phyloP scores from a whole-genome alignment of 2,113 vertebrate genomes.

The Mastomys natalensis region DNA sequence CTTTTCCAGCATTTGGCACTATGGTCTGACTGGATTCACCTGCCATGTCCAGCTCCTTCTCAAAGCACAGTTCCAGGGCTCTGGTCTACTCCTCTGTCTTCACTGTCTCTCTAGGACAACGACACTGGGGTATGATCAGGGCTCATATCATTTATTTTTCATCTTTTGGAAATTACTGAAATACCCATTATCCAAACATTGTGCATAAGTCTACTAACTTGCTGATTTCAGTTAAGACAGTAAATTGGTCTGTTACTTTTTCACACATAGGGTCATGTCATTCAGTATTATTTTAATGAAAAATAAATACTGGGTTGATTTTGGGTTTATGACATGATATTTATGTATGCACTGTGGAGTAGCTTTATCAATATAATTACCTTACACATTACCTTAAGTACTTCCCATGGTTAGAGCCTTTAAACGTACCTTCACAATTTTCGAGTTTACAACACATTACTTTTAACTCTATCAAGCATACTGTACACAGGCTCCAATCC shows the following conservation, averaged over 20 bases:
- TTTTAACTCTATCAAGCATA: not conserved
- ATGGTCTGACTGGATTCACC: not conserved
- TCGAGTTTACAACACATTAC: not conserved
- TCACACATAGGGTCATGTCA: not conserved
- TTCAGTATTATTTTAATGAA: not conserved
- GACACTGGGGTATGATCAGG: not conserved
- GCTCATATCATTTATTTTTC: not conserved
- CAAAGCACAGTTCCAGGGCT: not conserved
- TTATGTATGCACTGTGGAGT: not conserved
- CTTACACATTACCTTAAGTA: not conserved
- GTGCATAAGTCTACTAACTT: not conserved
- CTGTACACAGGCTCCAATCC: too few relatives aligned
- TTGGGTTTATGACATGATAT: not conserved
- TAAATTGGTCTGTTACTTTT: not conserved
- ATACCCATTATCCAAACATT: not conserved
- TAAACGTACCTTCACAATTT: not conserved
- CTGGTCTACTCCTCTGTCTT: not conserved
- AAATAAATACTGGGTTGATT: not conserved
- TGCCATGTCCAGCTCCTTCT: not conserved
- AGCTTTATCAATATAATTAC: not conserved
- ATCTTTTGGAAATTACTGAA: not conserved
- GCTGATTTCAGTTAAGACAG: not conserved
- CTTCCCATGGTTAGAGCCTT: not conserved
- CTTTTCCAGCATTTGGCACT: not conserved
- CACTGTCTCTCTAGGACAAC: not conserved